Evolutionary conservation across 2,888 invertebrate genomes (phyloP).

Genomic region (Phalera bucephala): DNA sequence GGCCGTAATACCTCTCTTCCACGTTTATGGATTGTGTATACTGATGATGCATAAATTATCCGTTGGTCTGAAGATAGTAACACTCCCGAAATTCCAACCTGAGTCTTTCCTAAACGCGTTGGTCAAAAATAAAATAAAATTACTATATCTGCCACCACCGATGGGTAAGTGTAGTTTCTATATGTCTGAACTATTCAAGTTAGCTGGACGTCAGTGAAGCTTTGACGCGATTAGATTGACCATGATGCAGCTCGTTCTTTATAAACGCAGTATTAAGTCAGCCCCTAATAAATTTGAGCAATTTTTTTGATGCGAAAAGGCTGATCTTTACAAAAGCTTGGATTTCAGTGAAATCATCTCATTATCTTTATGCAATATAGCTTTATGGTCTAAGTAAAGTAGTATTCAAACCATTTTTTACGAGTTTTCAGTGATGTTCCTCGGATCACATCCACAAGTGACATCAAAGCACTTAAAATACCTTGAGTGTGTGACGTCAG

Average conservation of each 20-base stretch:
- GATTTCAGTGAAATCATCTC: no score
- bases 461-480: slow-evolving; percentile 80
- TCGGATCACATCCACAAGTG: slow-evolving; percentile 84
- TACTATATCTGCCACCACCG: slow-evolving; percentile 89
- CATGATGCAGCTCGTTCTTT: no score
- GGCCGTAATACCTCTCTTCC: slow-evolving; percentile 88
- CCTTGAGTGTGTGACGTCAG: slow-evolving; percentile 76
- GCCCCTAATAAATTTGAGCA: no score
- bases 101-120: slow-evolving; percentile 85
- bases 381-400: no score
- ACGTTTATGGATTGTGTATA: slow-evolving; percentile 87
- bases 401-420: no score
- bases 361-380: no score
- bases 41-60: slow-evolving; percentile 81
- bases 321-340: no score
- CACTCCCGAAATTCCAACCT: slow-evolving; percentile 88
- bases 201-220: no score
- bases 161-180: slow-evolving; percentile 84
- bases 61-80: slow-evolving; percentile 84
- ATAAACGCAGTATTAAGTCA: no score
- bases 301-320: no score
- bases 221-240: no score
- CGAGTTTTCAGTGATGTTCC: slow-evolving; percentile 85
- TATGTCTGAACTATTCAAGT: no score
- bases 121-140: slow-evolving; percentile 80